Evolutionary conservation across 2,888 invertebrate genomes (phyloP), one percentile per base, ranked within the genome.

Genomic region (Thereva nobilitata): DNA sequence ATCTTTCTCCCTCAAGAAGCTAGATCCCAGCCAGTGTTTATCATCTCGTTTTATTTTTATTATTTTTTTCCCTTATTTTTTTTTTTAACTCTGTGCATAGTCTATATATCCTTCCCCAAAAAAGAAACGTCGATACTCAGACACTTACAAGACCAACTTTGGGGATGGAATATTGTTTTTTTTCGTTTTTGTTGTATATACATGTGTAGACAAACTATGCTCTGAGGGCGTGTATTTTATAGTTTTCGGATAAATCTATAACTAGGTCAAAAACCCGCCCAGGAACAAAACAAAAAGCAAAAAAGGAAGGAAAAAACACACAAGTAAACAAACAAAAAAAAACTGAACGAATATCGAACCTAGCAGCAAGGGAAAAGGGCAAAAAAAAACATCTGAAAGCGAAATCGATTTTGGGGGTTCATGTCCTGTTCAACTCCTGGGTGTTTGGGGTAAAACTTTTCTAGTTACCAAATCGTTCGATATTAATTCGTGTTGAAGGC

Each of bases 161-260:
- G 23, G 23, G 23, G 23, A 23, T 23, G 23, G 23, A 23, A 23
- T 23, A 23, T 23, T 23, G 23, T 23, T 23, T 23, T 23, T 23
- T 23, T 23, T 23, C 23, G 23, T 23, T 23, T 2, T 23, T 23
- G 23, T 23, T 23, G 23, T 23, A 10, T n/a, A 4, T n/a, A n/a
- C 52, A 9, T 10, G 23, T 34, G 57, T 35, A 57, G 23, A 42
- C 12, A 9, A 59, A 37, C 47, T 45, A 10, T 12, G 4, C 38
- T 40, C 12, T 38, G 12, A 47, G 47, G 47, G 59, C 47, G 59
- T 59, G 47, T 59, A 49, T 47, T 59, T 59, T 45, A 59, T 59
- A 59, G 59, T 59, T 59, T 59, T 59, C 44, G 67, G 64, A 63
- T 67, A 67, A 63, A 67, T 67, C 47, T 67, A 52, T 61, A 59